Base-by-base conservation (phyloP, 1,140 invertebrate genomes). In the Danaus melanippus region DNA sequence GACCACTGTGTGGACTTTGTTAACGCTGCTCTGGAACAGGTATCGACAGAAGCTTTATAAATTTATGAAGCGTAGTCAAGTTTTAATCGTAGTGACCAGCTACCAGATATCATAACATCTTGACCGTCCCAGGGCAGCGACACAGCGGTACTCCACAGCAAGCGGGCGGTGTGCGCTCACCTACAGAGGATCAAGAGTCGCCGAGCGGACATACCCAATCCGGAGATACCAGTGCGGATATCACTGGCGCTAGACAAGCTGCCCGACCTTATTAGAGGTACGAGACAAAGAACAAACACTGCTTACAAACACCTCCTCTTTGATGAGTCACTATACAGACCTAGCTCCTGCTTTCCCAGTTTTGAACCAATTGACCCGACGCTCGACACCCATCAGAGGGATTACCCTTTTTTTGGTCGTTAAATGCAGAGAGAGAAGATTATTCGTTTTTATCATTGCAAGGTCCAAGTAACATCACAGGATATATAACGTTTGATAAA, bases 1-100 rank as follows among this genome's bases (percentile, higher is more conserved):
- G 94, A 96, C 87, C 93, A 96, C 87, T 95, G 94, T 79, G 93
- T 95, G 45, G 90, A 92, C 53, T 96, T 96, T 85, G 93, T 95
- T 45, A 91, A 91, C 70, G 89, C 91, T 71, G 93, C 93, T 10
- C 86, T 96, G 8, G 90, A 92, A 15, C 92, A 71, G 62, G 68
- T 65, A 9, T 11, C 1, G 11, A 42, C 42, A 44, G 42, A 32
- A 32, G 21, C 21, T 32, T 32, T 32, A 32, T 1, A 32, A 32
- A 32, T 32, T 3, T 32, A 32, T 32, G 21, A 32, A 32, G 4
- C 21, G 4, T 32, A 32, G 21, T 1, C 15, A 15, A 15, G 15
- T 15, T 15, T 15, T 15, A 15, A 15, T 1, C 21, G 21, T 32
- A 32, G 4, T 3, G 2, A 32, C 21, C 7, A 32, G 21, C 6